Evolutionary conservation across 2,113 vertebrate genomes (phyloP).

Genomic region (Neotragus moschatus): DNA sequence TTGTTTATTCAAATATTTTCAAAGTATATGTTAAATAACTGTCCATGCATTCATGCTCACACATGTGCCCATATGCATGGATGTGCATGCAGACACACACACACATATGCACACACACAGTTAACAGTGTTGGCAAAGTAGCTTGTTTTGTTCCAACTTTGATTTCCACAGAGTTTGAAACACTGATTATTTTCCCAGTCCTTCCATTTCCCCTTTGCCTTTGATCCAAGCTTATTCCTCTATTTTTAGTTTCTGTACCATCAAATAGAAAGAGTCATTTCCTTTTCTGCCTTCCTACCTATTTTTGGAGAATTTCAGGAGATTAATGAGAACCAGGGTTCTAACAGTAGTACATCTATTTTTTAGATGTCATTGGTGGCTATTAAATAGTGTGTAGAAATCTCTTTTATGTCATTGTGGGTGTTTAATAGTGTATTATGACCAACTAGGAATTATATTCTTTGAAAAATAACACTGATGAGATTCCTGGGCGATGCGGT

Average conservation of each 20-base stretch:
- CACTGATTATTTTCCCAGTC: neutral
- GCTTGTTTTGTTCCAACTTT: neutral
- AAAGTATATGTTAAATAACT: neutral
- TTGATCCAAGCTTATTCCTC: neutral
- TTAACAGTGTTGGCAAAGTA: neutral
- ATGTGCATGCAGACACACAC: rapidly evolving
- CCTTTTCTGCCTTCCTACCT: neutral
- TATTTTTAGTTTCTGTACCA: neutral
- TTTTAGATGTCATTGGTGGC: neutral
- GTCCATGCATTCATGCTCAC: neutral
- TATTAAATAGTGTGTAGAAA: neutral
- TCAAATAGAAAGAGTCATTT: neutral
- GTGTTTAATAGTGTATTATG: neutral
- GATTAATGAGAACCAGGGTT: constrained; percentile 25
- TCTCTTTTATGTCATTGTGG: neutral
- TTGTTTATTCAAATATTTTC: neutral
- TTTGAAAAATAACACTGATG: neutral
- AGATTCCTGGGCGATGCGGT: neutral
- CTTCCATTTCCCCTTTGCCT: neutral
- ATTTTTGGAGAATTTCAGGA: constrained; percentile 11
- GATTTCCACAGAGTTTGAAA: neutral
- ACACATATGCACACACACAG: neutral
- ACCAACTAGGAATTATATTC: neutral
- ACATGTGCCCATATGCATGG: neutral
- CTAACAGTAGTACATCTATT: neutral